A percentile compares a stretch with the other conserved stretches of the same genome.
phyloP scores from a whole-genome alignment of 1,140 invertebrate genomes.

The Drosophila teissieri region DNA sequence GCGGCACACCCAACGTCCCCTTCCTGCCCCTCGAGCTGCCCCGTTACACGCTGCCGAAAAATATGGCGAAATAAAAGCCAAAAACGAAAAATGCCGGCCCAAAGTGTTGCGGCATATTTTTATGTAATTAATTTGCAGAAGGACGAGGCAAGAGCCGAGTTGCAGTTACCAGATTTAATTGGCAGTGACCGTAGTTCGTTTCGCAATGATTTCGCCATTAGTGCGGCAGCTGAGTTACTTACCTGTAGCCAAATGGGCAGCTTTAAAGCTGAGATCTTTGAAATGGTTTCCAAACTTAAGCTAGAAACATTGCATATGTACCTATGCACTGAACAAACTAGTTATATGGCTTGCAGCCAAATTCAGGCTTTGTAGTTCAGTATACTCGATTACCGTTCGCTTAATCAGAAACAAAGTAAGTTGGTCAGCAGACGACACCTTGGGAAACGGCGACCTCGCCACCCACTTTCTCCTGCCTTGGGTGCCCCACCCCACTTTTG shows the following conservation, averaged over 20 bases:
- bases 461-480: not conserved
- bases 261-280: not conserved
- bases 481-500: not conserved
- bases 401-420: not conserved
- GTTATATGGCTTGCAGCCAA: too few species aligned
- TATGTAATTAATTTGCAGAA: constrained; percentile 64
- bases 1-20: constrained; percentile 20
- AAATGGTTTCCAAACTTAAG: too few species aligned
- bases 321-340: too few species aligned
- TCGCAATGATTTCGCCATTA: constrained; percentile 19
- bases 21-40: not conserved
- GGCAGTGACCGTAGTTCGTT: constrained; percentile 22
- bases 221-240: not conserved
- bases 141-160: not conserved
- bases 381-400: not conserved
- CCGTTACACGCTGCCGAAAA: constrained; percentile 25
- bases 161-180: constrained; percentile 12
- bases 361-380: too few species aligned
- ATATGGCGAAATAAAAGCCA: constrained; percentile 50
- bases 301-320: too few species aligned
- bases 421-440: too few species aligned
- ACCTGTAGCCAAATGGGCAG: not conserved
- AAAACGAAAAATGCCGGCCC: constrained; percentile 29
- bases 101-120: constrained; percentile 70
- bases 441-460: constrained; percentile 10